phyloP scores from a whole-genome alignment of 2,113 vertebrate species.

The Tachysurus fulvidraco region DNA sequence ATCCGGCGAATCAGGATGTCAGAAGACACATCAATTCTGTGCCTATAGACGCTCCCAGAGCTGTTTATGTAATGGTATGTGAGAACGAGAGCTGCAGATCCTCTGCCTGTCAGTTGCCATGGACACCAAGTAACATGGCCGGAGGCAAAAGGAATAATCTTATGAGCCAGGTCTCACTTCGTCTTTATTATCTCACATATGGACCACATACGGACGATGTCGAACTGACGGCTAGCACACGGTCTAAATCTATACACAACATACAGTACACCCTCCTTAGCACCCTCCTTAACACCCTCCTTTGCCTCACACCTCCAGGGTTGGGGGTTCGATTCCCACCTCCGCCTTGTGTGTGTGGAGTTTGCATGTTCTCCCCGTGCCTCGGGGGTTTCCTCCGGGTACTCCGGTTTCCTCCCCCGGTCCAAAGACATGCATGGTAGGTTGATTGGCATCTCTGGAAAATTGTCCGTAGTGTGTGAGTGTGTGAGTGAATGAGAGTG shows the following conservation, averaged over 20 bases:
- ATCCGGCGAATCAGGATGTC: not conserved
- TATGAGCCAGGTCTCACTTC: constrained; percentile 45
- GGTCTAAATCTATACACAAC: not conserved
- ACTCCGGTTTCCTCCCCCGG: too few relatives aligned
- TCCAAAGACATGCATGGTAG: too few relatives aligned
- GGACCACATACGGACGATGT: not conserved
- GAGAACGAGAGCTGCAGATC: constrained; percentile 62
- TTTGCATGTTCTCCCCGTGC: too few relatives aligned
- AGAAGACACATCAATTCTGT: constrained; percentile 13
- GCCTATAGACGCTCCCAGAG: constrained; percentile 52
- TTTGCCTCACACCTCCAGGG: too few relatives aligned
- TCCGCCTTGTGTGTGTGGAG: too few relatives aligned
- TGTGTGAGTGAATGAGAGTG: too few relatives aligned
- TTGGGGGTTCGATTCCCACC: too few relatives aligned
- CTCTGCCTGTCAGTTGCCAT: constrained; percentile 81
- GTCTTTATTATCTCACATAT: constrained; percentile 21
- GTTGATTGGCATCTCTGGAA: too few relatives aligned
- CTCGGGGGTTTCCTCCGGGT: too few relatives aligned
- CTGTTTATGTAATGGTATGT: constrained; percentile 59
- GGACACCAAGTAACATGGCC: constrained; percentile 71
- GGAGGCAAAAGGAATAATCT: constrained; percentile 54
- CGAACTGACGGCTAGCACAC: not conserved
- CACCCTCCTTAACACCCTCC: too few relatives aligned
- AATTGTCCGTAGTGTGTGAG: too few relatives aligned
- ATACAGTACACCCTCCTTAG: not conserved